Evolutionary conservation across 2,888 invertebrate genomes (phyloP), one percentile per base, ranked within the genome.

Genomic region (Hyles lineata): DNA sequence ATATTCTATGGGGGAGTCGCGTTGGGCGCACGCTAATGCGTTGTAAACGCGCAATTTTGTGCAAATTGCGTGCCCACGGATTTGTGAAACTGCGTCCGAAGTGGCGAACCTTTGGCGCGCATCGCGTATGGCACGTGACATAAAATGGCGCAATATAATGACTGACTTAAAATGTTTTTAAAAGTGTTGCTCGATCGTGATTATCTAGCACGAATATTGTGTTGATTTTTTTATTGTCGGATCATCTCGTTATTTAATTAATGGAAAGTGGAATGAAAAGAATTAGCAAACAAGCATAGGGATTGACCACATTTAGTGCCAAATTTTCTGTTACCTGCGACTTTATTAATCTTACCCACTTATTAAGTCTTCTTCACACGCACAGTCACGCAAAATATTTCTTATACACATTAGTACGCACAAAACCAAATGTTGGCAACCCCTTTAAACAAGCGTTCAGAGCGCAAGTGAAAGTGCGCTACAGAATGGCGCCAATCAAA

Each of bases 401-500:
- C 35, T 9, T 9, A 35, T 35, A 35, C 9, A 62, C 8, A n/a
- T 55, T 55, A n/a, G 7, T 0, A 62, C 19, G 32, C n/a, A 43
- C 8, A 50, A 67, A 5, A 50, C 23, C 17, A 50, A 50, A 17
- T 67, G 67, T 67, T 67, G 17, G 0, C 43, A 43, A 50, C 2
- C 43, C 17, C 67, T 50, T 87, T 85, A 86, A 81, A 81, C 81
- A 81, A 85, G 85, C 86, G 85, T 79, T 83, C 82, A 78, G 80
- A 79, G 83, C 80, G 79, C 82, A 80, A 90, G 93, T 90, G 93
- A 93, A 93, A 93, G 92, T 93, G 89, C 84, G 79, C 82, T 86
- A 87, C 80, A 82, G 85, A 85, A 83, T 83, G 86, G 82, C 84
- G 85, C 86, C 90, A 90, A 93, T 93, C 91, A 92, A 92, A 92